These are phyloP conservation scores for Phylloscopus collybita DNA, from an alignment of 2,797 vertebrate genomes.

Conservation along the genomic window DNA sequence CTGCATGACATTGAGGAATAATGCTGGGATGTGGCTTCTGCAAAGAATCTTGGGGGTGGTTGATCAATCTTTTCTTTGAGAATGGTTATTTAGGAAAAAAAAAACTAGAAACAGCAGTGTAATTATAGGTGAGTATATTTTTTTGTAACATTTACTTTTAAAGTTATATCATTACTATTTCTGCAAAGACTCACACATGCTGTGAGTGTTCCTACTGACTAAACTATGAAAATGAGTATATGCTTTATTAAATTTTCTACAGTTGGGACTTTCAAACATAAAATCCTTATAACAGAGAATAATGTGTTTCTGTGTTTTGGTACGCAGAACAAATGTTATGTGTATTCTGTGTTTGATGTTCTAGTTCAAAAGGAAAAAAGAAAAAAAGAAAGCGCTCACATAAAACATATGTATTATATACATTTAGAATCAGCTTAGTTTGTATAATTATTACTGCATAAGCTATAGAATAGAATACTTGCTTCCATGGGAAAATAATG, in stretches of 20 bases:
- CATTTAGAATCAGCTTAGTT: not conserved
- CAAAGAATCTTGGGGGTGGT: not conserved
- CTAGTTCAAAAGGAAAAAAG: not conserved
- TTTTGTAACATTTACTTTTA: not conserved
- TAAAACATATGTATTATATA: not conserved
- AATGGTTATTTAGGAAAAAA: not conserved
- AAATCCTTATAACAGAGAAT: not conserved
- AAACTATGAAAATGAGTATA: not conserved
- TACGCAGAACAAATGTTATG: not conserved
- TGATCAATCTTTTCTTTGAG: not conserved
- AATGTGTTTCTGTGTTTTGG: not conserved
- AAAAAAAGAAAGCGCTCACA: not conserved
- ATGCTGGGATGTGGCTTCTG: not conserved
- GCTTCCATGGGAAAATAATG: not conserved
- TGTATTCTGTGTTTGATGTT: not conserved
- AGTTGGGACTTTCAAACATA: not conserved
- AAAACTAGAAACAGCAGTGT: not conserved
- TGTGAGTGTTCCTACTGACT: not conserved
- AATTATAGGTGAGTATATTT: not conserved
- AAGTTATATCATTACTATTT: not conserved
- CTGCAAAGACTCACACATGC: not conserved
- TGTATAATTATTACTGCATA: not conserved
- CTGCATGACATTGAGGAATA: not conserved
- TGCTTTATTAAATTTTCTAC: not conserved
- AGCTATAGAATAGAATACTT: not conserved